These are phyloP conservation scores for Calliphora vicina DNA, from an alignment of 1,140 invertebrate species.

Conservation along the genomic window DNA sequence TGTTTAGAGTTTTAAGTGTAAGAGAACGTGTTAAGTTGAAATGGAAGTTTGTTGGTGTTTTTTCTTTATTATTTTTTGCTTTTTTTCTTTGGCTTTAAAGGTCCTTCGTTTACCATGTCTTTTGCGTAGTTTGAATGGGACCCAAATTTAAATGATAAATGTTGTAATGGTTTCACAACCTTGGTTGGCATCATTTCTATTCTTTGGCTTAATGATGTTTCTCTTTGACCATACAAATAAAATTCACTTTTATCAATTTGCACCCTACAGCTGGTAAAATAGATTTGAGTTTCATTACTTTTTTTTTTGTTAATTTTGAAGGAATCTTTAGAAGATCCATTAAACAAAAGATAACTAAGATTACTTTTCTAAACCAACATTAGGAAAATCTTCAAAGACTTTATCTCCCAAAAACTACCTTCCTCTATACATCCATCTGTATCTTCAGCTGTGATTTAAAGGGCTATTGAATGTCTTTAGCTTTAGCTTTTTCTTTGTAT, in stretches of 20 bases:
- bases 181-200: neutral
- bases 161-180: neutral
- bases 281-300: too few species aligned
- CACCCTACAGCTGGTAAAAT: neutral
- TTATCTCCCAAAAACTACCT: too few species aligned
- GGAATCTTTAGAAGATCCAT: too few species aligned
- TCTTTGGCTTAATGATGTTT: conserved; percentile 1
- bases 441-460: neutral
- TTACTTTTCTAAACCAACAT: too few species aligned
- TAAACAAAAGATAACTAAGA: too few species aligned
- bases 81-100: neutral
- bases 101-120: neutral
- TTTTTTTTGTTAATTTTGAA: neutral
- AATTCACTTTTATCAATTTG: neutral
- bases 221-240: neutral
- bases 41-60: neutral
- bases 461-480: neutral
- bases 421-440: neutral
- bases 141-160: neutral
- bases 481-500: neutral
- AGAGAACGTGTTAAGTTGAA: neutral
- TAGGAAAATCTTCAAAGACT: too few species aligned
- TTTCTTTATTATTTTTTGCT: neutral
- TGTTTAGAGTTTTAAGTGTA: neutral
- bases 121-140: too few species aligned